These are phyloP conservation scores for Xenopus petersii DNA, from an alignment of 2,797 vertebrate species.

Conservation along the genomic window DNA sequence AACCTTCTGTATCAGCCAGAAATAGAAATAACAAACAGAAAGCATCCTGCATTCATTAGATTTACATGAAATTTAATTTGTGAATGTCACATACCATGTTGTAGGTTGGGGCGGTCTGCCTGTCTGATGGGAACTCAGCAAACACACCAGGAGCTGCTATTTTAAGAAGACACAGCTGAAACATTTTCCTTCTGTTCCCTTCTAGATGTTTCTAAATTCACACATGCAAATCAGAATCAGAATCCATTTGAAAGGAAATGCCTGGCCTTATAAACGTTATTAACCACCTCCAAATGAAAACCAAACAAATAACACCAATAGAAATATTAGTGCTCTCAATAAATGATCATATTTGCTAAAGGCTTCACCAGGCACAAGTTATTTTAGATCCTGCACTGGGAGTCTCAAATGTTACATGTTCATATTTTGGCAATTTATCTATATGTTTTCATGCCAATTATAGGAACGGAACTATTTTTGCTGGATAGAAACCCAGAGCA, in stretches of 20 bases:
- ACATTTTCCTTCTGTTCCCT: slow-evolving; percentile 21
- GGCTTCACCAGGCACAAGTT: not conserved
- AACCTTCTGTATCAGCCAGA: no score
- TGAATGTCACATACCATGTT: no score
- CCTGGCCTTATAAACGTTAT: no score
- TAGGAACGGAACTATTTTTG: slow-evolving; percentile 3
- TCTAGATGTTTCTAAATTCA: slow-evolving; percentile 27
- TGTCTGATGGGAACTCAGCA: slow-evolving; percentile 2
- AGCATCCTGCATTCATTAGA: no score
- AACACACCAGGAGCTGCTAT: slow-evolving; percentile 19
- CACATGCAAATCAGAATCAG: no score
- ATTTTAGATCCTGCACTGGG: slow-evolving; percentile 1
- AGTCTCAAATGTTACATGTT: slow-evolving; percentile 21
- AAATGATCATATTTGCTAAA: not conserved
- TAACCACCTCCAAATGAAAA: not conserved
- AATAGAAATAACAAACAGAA: no score
- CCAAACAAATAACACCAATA: not conserved
- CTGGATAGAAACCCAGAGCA: slow-evolving; percentile 1
- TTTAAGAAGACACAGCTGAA: slow-evolving; percentile 36
- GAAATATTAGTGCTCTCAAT: no score
- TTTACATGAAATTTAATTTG: no score
- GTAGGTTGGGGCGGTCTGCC: not conserved
- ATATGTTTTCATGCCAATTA: slow-evolving; percentile 13
- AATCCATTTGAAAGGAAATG: no score
- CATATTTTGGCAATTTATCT: slow-evolving; percentile 6